These are phyloP conservation scores for Sebastes matsubarae DNA, from an alignment of 2,797 vertebrate species.

Conservation along the genomic window DNA sequence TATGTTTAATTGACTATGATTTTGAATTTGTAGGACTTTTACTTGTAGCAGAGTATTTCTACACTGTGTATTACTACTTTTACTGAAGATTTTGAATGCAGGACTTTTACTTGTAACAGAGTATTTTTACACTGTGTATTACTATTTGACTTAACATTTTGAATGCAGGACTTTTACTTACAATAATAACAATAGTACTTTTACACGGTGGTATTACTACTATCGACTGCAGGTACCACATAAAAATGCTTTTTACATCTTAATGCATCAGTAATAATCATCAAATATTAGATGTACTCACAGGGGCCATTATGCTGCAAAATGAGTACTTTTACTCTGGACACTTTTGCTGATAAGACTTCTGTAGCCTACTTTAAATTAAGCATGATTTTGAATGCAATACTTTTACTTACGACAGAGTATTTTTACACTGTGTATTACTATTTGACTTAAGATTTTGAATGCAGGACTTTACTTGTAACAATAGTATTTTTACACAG, in stretches of 20 bases:
- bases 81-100: background rate
- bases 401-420: background rate
- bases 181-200: too few relatives aligned
- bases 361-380: background rate
- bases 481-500: background rate
- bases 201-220: background rate
- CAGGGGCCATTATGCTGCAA: background rate
- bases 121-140: too few relatives aligned
- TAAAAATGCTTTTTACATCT: background rate
- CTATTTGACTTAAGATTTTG: background rate
- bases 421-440: too few relatives aligned
- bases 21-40: background rate
- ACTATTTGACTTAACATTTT: background rate
- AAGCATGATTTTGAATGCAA: background rate
- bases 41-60: too few relatives aligned
- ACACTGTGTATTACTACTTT: too few relatives aligned
- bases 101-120: background rate
- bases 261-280: background rate
- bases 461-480: background rate
- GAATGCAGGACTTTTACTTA: background rate
- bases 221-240: background rate
- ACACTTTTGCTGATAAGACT: background rate
- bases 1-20: background rate
- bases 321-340: background rate
- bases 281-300: background rate